Evolutionary conservation across 1,140 invertebrate genomes (phyloP), one percentile per base, ranked within the genome.

Genomic region (Aphis gossypii): DNA sequence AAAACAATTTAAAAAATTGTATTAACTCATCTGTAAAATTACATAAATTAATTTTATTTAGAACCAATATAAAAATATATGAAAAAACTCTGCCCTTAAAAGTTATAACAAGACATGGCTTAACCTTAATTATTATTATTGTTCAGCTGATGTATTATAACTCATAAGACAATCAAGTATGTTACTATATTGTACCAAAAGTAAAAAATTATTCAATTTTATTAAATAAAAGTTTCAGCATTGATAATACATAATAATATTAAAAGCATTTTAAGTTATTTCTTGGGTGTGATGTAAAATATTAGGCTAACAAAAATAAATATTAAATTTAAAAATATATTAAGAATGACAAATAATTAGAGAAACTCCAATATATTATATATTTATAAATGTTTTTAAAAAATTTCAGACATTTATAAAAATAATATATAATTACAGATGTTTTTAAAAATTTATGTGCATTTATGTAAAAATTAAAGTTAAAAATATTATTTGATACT

Each of bases 121-220:
- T 76, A 76, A n/a, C 60, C 38, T 41, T 76, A 76, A 5, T 35
- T 35, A 20, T 76, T n/a, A 76, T 76, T 76, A 76, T 76, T 76
- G 30, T 76, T 76, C 4, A 20, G 60, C 14, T n/a, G 5, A n/a
- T n/a, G 30, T 68, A n/a, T 11, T 68, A 68, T 14, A 41, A 41
- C 38, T 41, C 38, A 41, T 41, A n/a, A 68, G 60, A 76, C 30
- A 76, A 76, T 76, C 30, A 76, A 76, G 14, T n/a, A n/a, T n/a
- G 9, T 76, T 76, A 76, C 5, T n/a, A n/a, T 35, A n/a, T 76
- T n/a, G n/a, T n/a, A 11, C 30, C n/a, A 4, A n/a, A 68, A 46
- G 41, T 68, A 44, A 90, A 90, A 90, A 41, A 90, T 60, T 68
- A 68, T 90, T 90, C 51, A 54, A 90, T 44, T 90, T 90, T 90